Evolutionary conservation across 2,888 invertebrate species (phyloP).

Genomic region (Athrips mouffetella): DNA sequence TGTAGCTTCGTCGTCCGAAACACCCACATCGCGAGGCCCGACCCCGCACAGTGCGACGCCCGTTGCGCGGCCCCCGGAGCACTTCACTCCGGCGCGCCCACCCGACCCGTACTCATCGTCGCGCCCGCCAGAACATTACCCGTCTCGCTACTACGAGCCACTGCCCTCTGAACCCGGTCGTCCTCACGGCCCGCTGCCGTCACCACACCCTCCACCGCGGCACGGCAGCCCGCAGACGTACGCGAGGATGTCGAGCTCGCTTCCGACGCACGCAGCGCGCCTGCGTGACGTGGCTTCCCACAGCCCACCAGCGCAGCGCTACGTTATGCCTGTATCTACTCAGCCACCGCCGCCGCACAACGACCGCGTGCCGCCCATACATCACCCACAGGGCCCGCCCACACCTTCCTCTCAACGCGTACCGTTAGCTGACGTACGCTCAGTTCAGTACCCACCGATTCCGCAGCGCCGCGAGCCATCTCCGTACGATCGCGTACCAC

Average conservation of each 20-base stretch:
- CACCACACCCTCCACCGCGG: slow-evolving; percentile 61
- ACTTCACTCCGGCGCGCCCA: slow-evolving; percentile 56
- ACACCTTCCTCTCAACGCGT: slow-evolving; percentile 46
- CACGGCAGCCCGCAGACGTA: slow-evolving; percentile 62
- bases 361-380: slow-evolving; percentile 71
- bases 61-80: slow-evolving; percentile 55
- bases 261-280: slow-evolving; percentile 58
- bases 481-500: slow-evolving; percentile 47
- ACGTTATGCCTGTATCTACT: slow-evolving; percentile 41
- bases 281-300: slow-evolving; percentile 54
- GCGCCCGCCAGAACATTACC: slow-evolving; percentile 59
- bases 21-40: slow-evolving; percentile 48
- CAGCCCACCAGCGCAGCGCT: slow-evolving; percentile 58
- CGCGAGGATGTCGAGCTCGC: slow-evolving; percentile 54
- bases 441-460: slow-evolving; percentile 50
- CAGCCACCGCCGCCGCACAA: slow-evolving; percentile 66
- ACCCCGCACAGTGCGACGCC: slow-evolving; percentile 57
- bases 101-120: slow-evolving; percentile 63
- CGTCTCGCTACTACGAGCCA: slow-evolving; percentile 60
- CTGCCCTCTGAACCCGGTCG: slow-evolving; percentile 48
- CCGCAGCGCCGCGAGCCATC: slow-evolving; percentile 59
- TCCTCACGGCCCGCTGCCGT: slow-evolving; percentile 48
- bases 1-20: slow-evolving; percentile 33
- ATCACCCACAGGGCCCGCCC: slow-evolving; percentile 58
- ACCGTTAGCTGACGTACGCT: slow-evolving; percentile 44